Base-by-base conservation (phyloP, 1,140 invertebrate species). In the Tetramorium parvispinum region DNA sequence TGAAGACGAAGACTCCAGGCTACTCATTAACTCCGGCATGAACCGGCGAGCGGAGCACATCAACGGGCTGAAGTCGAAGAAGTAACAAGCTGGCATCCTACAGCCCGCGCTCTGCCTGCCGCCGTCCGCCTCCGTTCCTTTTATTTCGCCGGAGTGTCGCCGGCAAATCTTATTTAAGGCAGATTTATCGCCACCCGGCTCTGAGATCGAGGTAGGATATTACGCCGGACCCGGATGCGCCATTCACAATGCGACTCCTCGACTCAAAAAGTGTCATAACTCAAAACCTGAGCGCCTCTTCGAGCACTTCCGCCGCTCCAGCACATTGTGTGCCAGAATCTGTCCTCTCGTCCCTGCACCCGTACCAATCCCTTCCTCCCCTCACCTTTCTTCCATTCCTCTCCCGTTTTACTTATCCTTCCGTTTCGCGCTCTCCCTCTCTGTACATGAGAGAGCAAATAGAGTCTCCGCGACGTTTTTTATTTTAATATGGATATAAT, bases 211-310 rank as follows among this genome's bases (percentile, higher is more conserved):
- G 91, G 85, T 91, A 86, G 91, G 92, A 93, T 93, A 94, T 94
- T 94, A 93, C 92, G 88, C 91, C 75, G 92, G 91, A 93, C 91
- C 91, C 89, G 92, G 92, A 93, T 92, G 91, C 92, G 85, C 92
- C 91, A 89, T 92, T 93, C 93, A 92, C 91, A 92, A 92, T 92
- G 92, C 93, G 91, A 93, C 93, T 93, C 78, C 91, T 93, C 88
- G 90, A 91, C 93, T 93, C 93, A 94, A 94, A 94, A 94, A 93
- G 92, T 93, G 91, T 94, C 93, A 93, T 94, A 94, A 94, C 90
- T 94, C 92, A 94, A 94, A 93, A 93, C 91, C 92, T 89, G 91
- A 92, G 92, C 93, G 91, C 91, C 91, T 93, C 89, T 93, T 91
- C 88, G 89, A 87, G 91, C 90, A 92, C 92, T 93, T 91, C 89